Evolutionary conservation across 2,113 vertebrate genomes (phyloP).

Genomic region (Mormoops blainvillei): DNA sequence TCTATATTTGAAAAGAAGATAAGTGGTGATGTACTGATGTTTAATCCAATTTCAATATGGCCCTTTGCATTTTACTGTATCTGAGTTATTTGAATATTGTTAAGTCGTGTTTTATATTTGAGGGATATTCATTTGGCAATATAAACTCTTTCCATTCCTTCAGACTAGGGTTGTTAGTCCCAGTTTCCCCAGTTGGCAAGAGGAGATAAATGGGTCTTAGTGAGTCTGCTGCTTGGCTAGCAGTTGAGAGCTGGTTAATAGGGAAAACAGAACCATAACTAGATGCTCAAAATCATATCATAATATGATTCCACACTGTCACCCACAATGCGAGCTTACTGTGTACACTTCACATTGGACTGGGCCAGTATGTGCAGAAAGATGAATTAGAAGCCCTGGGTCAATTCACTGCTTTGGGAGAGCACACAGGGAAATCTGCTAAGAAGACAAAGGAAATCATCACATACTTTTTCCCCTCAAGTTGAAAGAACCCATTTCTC

Average conservation of each 20-base stretch:
- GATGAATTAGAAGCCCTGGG: not conserved
- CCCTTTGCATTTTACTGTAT: not conserved
- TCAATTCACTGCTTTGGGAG: not conserved
- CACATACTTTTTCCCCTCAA: not conserved
- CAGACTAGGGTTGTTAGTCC: not conserved
- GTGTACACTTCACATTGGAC: too few relatives aligned
- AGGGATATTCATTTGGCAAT: not conserved
- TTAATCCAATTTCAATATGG: not conserved
- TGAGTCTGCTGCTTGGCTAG: not conserved
- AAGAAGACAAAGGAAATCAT: not conserved
- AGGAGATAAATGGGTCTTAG: not conserved
- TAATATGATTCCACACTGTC: not conserved
- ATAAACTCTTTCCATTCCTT: not conserved
- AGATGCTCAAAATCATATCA: not conserved
- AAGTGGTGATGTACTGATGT: not conserved
- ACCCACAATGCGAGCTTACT: not conserved
- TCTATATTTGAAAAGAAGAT: not conserved
- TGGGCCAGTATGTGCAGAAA: not conserved
- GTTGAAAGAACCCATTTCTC: not conserved
- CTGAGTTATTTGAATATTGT: not conserved
- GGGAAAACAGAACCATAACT: not conserved
- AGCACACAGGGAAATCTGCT: not conserved
- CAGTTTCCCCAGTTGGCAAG: not conserved
- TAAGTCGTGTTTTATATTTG: not conserved
- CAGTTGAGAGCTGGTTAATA: not conserved